A percentile compares a stretch with the other conserved stretches of the same genome.
Conservation (phyloP, 2,888 invertebrate genomes). For the Cephus spinipes region DNA sequence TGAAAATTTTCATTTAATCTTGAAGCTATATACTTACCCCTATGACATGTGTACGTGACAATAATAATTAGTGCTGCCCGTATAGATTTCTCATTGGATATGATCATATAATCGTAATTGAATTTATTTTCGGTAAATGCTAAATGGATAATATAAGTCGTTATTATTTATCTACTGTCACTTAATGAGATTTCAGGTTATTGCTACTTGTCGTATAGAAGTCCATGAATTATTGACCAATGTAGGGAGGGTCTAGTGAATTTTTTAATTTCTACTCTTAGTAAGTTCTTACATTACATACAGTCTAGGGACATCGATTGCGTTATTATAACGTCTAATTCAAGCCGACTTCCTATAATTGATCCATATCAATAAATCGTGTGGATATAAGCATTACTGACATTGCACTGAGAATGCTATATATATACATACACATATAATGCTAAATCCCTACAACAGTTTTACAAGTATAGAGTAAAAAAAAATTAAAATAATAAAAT, state of each 20-base stretch:
- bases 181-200: background rate
- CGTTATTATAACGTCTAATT: background rate
- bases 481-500: background rate
- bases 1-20: background rate
- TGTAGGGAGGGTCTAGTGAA: background rate
- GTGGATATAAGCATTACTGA: background rate
- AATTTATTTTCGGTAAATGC: background rate
- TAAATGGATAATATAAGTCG: background rate
- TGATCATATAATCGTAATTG: background rate
- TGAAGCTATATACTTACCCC: background rate
- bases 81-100: background rate
- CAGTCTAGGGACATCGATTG: background rate
- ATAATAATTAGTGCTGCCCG: background rate
- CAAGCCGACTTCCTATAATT: background rate
- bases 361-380: background rate
- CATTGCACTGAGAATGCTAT: background rate
- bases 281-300: background rate
- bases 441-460: background rate
- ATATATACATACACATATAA: background rate
- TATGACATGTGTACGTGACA: background rate
- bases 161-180: background rate
- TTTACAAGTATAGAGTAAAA: background rate
- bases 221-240: background rate
- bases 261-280: background rate
- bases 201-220: background rate